Evolutionary conservation across 1,140 invertebrate genomes (phyloP).

Genomic region (Drosophila aff.): DNA sequence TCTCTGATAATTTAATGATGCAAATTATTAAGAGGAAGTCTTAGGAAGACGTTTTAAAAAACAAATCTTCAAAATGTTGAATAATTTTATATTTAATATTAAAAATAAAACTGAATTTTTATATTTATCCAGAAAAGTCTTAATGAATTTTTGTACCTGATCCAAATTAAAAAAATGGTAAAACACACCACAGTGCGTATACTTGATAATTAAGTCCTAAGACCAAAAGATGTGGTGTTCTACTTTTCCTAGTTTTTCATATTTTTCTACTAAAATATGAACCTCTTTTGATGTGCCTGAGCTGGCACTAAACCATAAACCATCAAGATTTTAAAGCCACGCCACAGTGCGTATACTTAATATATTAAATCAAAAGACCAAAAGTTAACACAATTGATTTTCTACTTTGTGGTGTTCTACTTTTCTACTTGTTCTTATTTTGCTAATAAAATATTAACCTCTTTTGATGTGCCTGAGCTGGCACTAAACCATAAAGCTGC

Average conservation of each 20-base stretch:
- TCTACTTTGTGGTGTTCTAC: background rate
- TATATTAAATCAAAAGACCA: background rate
- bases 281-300: background rate
- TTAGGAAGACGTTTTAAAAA: background rate
- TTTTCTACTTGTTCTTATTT: background rate
- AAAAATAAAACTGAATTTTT: background rate
- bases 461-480: background rate
- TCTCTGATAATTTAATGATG: background rate
- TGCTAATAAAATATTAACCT: constrained; percentile 14
- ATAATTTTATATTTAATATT: background rate
- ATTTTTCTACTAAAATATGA: constrained; percentile 1
- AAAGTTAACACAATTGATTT: background rate
- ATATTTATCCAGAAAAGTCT: background rate
- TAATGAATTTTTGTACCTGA: background rate
- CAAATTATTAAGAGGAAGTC: background rate
- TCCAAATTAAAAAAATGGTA: background rate
- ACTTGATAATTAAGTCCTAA: background rate
- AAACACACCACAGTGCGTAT: background rate
- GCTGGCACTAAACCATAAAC: constrained; percentile 4
- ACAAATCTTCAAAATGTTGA: background rate
- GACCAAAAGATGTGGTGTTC: background rate
- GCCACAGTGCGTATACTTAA: background rate
- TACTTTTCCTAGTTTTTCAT: background rate
- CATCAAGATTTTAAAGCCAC: background rate
- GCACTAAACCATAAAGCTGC: constrained; percentile 5